Conservation (phyloP, 2,888 invertebrate genomes). For the Ophion slaviceki region DNA sequence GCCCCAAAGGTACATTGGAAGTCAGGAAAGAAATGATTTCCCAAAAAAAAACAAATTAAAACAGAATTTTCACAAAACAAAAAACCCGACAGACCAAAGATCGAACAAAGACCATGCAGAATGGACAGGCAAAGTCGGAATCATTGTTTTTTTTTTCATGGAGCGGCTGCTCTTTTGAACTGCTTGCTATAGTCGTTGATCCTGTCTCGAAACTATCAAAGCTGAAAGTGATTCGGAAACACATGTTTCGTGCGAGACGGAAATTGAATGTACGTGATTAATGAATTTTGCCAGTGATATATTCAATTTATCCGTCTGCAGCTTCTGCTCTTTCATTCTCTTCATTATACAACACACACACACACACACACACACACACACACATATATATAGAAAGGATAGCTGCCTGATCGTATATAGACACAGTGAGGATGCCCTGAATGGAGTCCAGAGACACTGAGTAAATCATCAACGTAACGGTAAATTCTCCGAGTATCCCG, state of each 20-base stretch:
- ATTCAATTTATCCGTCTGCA: slow-evolving; percentile 13
- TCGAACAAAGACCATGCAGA: too few species aligned
- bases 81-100: too few species aligned
- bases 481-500: slow-evolving; percentile 16
- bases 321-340: slow-evolving; percentile 7
- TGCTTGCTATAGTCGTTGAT: too few species aligned
- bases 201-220: too few species aligned
- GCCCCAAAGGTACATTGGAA: too few species aligned
- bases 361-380: background rate
- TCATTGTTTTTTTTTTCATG: too few species aligned
- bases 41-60: too few species aligned
- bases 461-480: slow-evolving; percentile 35
- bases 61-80: too few species aligned
- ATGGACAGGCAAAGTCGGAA: too few species aligned
- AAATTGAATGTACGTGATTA: background rate
- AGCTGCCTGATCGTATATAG: background rate
- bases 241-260: background rate
- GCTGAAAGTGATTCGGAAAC: too few species aligned
- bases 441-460: background rate
- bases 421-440: background rate
- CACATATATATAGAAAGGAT: background rate
- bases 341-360: background rate
- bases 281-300: slow-evolving; percentile 12
- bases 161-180: too few species aligned
- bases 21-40: too few species aligned